phyloP scores from a whole-genome alignment of 1,140 invertebrate genomes.

The Drosophila biarmipes region DNA sequence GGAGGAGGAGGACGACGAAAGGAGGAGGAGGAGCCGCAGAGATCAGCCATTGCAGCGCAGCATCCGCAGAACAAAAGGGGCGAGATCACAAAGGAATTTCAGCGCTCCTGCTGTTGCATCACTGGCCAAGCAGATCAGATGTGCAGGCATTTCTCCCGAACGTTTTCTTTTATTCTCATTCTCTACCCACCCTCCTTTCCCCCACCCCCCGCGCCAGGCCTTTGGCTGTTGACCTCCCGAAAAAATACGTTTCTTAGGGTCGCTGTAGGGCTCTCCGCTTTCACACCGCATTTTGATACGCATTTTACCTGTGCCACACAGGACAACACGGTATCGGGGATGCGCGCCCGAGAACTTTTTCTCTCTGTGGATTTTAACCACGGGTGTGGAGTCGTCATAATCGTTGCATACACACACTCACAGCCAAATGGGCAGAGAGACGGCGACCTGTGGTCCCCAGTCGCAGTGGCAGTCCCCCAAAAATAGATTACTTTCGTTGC shows the following conservation, averaged over 20 bases:
- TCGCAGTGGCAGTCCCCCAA: slow-evolving; percentile 6
- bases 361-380: slow-evolving; percentile 19
- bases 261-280: slow-evolving; percentile 48
- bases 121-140: slow-evolving; percentile 68
- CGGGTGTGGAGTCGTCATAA: slow-evolving; percentile 39
- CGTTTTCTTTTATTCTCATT: slow-evolving; percentile 17
- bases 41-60: slow-evolving; percentile 39
- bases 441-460: slow-evolving; percentile 30
- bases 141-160: slow-evolving; percentile 50
- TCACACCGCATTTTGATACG: slow-evolving; percentile 45
- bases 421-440: slow-evolving; percentile 28
- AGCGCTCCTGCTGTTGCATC: slow-evolving; percentile 71
- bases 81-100: slow-evolving; percentile 73
- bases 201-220: slow-evolving; percentile 5
- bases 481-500: slow-evolving; percentile 47
- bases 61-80: slow-evolving; percentile 41
- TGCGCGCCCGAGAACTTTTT: slow-evolving; percentile 28
- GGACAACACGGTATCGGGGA: slow-evolving; percentile 23
- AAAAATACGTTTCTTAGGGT: slow-evolving; percentile 41
- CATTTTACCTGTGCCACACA: slow-evolving; percentile 60
- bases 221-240: slow-evolving; percentile 70
- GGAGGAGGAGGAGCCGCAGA: slow-evolving; percentile 1
- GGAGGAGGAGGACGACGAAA: neutral
- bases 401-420: slow-evolving; percentile 41
- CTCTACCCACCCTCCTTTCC: slow-evolving; percentile 22